A percentile compares a stretch with the other conserved stretches of the same genome.
phyloP scores from a whole-genome alignment of 2,797 vertebrate genomes.

The Phyllotis vaccarum region DNA sequence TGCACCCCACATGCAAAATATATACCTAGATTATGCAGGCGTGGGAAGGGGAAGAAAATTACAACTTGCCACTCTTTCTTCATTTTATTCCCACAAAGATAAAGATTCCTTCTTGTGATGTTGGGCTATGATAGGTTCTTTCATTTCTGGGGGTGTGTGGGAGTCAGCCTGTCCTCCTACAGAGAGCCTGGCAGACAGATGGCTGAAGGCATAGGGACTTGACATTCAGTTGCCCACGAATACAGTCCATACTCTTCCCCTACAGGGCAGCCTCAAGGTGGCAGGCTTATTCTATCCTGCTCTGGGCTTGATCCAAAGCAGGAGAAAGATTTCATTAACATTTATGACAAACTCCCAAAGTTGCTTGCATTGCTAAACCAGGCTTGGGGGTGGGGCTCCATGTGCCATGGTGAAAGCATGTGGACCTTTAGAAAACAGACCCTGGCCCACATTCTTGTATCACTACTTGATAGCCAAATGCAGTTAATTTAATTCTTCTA shows the following conservation, averaged over 20 bases:
- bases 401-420: background rate
- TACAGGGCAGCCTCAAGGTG: slow-evolving; percentile 12
- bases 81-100: background rate
- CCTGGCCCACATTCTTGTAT: background rate
- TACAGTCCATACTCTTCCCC: background rate
- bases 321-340: background rate
- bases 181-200: background rate
- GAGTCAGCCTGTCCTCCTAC: background rate
- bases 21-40: background rate
- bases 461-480: background rate
- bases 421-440: background rate
- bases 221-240: too few relatives aligned
- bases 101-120: background rate
- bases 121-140: background rate
- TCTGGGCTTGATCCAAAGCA: background rate
- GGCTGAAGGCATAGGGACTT: background rate
- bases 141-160: background rate
- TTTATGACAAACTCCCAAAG: background rate
- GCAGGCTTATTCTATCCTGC: background rate
- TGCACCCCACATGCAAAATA: background rate
- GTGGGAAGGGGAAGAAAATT: background rate
- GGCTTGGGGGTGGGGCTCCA: background rate
- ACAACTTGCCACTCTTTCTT: background rate
- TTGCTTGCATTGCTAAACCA: background rate
- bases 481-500: background rate